Evolutionary conservation across 1,140 invertebrate genomes (phyloP).

Genomic region (Holotrichia oblita): DNA sequence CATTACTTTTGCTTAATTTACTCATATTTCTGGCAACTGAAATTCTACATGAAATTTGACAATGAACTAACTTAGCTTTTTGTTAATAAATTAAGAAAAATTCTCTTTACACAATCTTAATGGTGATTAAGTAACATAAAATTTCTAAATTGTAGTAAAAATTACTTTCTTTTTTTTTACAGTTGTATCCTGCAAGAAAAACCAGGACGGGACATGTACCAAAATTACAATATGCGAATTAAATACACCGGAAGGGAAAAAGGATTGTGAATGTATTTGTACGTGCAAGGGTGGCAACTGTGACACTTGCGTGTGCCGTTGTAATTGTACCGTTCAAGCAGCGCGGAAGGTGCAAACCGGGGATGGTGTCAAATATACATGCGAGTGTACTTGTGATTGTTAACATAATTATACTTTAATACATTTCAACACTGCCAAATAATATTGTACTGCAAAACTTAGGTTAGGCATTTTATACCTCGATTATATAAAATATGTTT

Average conservation of each 20-base stretch:
- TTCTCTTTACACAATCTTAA: too few species aligned
- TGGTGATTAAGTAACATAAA: too few species aligned
- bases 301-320: slow-evolving; percentile 40
- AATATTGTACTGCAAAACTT: background rate
- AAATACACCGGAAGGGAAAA: slow-evolving; percentile 35
- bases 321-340: slow-evolving; percentile 35
- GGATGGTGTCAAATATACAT: slow-evolving; percentile 39
- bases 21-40: too few species aligned
- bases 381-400: slow-evolving; percentile 38
- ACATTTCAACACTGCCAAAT: background rate
- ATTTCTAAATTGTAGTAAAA: too few species aligned
- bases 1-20: too few species aligned
- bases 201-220: background rate
- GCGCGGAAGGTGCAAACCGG: slow-evolving; percentile 38
- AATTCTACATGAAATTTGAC: too few species aligned
- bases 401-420: background rate
- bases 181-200: background rate
- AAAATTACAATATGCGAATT: slow-evolving; percentile 3
- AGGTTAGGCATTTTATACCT: background rate
- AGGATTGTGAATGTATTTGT: slow-evolving; percentile 40
- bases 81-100: too few species aligned
- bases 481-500: background rate
- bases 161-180: slow-evolving; percentile 6
- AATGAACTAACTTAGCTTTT: too few species aligned
- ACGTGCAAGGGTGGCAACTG: background rate